Conservation (phyloP, 2,113 vertebrate species). For the Erpornis zantholeuca region DNA sequence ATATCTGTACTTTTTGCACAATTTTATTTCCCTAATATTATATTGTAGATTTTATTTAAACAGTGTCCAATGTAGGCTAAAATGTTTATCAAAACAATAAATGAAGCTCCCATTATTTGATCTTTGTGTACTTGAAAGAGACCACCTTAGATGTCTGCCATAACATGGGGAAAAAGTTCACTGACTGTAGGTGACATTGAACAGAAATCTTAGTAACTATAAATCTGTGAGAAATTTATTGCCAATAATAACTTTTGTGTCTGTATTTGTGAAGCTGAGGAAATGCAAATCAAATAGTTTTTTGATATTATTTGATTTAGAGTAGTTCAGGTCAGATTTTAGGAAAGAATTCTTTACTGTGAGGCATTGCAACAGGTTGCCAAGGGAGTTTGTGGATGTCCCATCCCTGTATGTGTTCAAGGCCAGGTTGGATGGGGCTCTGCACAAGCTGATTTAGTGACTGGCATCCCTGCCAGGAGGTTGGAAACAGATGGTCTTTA, state of each 20-base stretch:
- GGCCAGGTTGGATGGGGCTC: not conserved
- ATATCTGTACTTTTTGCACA: not conserved
- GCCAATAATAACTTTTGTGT: rapidly evolving
- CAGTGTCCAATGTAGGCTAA: not conserved
- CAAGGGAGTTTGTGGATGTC: not conserved
- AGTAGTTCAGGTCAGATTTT: not conserved
- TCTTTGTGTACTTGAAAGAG: not conserved
- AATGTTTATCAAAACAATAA: not conserved
- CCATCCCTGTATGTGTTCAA: not conserved
- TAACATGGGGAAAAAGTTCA: not conserved
- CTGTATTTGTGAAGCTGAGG: not conserved
- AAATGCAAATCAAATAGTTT: not conserved
- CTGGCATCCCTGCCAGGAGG: rapidly evolving
- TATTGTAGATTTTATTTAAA: conserved; percentile 23
- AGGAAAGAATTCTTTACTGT: not conserved
- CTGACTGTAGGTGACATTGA: not conserved
- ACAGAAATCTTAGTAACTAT: not conserved
- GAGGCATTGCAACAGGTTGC: not conserved
- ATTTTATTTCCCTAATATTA: not conserved
- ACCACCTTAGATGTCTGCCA: not conserved
- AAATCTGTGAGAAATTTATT: not conserved
- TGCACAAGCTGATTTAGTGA: not conserved
- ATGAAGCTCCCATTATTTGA: not conserved
- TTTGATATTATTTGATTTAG: not conserved
- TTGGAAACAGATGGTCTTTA: not conserved